A percentile compares a stretch with the other conserved stretches of the same genome.
phyloP scores from a whole-genome alignment of 2,797 vertebrate genomes.

The Coluber constrictor region DNA sequence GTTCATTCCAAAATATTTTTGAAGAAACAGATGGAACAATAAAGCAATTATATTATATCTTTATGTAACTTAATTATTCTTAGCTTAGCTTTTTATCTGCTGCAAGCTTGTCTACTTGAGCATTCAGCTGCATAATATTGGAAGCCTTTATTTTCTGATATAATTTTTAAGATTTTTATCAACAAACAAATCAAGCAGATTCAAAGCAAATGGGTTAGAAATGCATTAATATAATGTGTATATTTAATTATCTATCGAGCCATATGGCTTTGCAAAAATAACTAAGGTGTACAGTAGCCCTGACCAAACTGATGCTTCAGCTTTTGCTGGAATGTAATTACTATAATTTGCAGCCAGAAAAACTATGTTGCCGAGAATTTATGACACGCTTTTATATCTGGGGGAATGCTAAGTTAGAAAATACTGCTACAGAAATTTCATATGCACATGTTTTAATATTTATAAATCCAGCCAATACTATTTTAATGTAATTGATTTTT shows the following conservation, averaged over 20 bases:
- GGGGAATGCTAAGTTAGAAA: not conserved
- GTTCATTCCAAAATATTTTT: slow-evolving; percentile 12
- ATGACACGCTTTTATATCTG: not conserved
- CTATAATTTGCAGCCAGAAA: not conserved
- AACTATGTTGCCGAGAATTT: not conserved
- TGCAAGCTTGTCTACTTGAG: not conserved
- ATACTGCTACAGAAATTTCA: not conserved
- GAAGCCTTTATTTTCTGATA: not conserved
- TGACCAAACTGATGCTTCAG: not conserved
- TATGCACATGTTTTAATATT: not conserved
- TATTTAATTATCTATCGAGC: not conserved
- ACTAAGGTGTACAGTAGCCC: not conserved
- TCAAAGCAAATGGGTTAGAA: not conserved
- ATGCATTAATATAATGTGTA: not conserved
- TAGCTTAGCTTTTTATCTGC: not conserved
- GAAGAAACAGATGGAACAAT: not conserved
- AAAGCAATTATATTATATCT: not conserved
- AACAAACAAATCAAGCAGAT: not conserved
- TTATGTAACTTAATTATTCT: not conserved
- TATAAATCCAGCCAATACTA: not conserved
- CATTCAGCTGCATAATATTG: not conserved
- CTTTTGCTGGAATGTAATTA: not conserved
- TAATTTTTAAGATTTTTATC: not conserved
- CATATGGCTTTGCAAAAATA: not conserved
- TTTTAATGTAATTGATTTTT: not conserved